Percentiles rank a stretch among this genome's conserved stretches.
Evolutionary conservation across 2,797 vertebrate genomes (phyloP).

Genomic region (Spea hammondii): DNA sequence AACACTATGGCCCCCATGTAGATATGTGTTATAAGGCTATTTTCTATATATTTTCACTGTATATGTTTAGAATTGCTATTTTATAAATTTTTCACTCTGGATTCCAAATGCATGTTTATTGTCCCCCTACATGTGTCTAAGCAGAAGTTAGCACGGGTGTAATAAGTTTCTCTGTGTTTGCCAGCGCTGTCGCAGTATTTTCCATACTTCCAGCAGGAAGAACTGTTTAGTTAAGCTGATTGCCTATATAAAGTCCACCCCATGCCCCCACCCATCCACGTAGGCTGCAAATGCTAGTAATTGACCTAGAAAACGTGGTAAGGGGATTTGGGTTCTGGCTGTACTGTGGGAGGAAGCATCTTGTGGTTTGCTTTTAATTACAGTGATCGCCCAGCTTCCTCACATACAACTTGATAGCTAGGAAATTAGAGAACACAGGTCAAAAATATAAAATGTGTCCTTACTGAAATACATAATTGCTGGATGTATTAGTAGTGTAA

Average conservation of each 20-base stretch:
- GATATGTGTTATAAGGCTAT: background rate
- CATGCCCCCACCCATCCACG: conserved; percentile 7
- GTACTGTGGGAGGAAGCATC: conserved; percentile 36
- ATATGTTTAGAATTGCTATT: background rate
- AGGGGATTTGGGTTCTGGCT: conserved; percentile 45
- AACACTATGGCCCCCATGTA: conserved; percentile 1
- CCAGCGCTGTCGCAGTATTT: conserved; percentile 8
- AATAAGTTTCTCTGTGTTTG: background rate
- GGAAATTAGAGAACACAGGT: conserved; percentile 41
- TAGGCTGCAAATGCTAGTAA: conserved; percentile 39
- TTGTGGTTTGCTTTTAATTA: conserved; percentile 50
- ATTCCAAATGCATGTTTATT: conserved; percentile 1
- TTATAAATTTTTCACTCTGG: conserved; percentile 4
- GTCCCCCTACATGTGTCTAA: conserved; percentile 5
- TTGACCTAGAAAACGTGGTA: conserved; percentile 50
- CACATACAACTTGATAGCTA: conserved; percentile 43
- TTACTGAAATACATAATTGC: too few species aligned
- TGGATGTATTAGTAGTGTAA: too few species aligned
- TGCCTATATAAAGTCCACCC: conserved; percentile 26
- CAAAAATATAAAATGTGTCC: background rate
- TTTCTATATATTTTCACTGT: background rate
- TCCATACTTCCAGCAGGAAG: conserved; percentile 14
- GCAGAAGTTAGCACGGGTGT: conserved; percentile 3
- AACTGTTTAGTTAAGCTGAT: conserved; percentile 37
- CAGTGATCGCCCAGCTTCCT: conserved; percentile 37